A percentile compares a stretch with the other conserved stretches of the same genome.
Conservation (phyloP, 2,797 vertebrate species). For the Taeniopygia guttata region DNA sequence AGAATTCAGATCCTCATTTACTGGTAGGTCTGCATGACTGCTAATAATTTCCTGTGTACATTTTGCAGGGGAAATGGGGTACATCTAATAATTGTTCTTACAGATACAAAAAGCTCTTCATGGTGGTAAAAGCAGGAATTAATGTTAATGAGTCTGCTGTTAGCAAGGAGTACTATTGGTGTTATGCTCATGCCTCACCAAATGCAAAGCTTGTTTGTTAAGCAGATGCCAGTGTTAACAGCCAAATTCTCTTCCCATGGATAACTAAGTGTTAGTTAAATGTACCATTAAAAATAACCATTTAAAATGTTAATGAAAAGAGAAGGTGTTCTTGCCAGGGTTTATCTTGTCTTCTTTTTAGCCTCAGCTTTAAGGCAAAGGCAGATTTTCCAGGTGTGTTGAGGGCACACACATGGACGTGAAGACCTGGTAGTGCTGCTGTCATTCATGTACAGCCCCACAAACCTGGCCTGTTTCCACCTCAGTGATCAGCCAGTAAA, state of each 20-base stretch:
- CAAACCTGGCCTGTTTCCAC: not conserved
- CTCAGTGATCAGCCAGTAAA: accelerated
- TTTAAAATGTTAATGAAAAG: conserved; percentile 70
- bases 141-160: conserved; percentile 71
- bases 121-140: conserved; percentile 55
- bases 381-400: not conserved
- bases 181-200: conserved; percentile 44
- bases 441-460: not conserved
- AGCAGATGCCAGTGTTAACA: conserved; percentile 67
- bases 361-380: not conserved
- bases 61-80: conserved; percentile 7
- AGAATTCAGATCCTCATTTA: not conserved
- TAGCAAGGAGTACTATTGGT: conserved; percentile 51
- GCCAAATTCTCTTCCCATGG: conserved; percentile 67
- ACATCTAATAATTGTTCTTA: conserved; percentile 41
- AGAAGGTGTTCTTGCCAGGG: not conserved
- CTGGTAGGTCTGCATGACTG: not conserved
- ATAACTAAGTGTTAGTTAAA: conserved; percentile 73
- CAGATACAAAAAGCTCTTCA: conserved; percentile 44
- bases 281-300: conserved; percentile 73
- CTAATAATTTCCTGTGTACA: not conserved
- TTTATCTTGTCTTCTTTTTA: conserved; percentile 7
- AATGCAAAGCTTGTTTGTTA: conserved; percentile 65
- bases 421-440: not conserved
- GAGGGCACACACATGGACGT: too few species aligned